These are phyloP conservation scores for Rugalucina vietnamica DNA, from an alignment of 2,888 invertebrate genomes.

Conservation along the genomic window DNA sequence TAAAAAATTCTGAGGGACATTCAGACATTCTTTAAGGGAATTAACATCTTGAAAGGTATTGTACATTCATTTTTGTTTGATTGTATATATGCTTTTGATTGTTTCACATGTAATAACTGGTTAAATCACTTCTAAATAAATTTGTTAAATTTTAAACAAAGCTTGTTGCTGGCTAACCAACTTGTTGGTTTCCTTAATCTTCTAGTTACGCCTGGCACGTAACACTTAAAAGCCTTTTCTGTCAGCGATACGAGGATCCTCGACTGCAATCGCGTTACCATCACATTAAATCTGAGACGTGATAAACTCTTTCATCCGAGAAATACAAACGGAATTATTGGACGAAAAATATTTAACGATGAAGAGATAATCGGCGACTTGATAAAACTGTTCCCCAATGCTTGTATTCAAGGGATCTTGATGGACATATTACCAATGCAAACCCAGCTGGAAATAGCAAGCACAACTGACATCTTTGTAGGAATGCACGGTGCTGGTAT, in stretches of 20 bases:
- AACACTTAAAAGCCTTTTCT: no score
- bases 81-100: no score
- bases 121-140: no score
- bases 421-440: conserved; percentile 73
- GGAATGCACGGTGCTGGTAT: conserved; percentile 82
- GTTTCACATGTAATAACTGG: no score
- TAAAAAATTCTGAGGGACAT: no score
- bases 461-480: conserved; percentile 74
- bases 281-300: conserved; percentile 74
- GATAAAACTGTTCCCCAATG: conserved; percentile 39
- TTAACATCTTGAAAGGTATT: no score
- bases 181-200: no score
- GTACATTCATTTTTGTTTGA: no score
- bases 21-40: no score
- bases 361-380: conserved; percentile 65
- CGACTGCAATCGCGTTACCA: conserved; percentile 64
- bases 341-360: conserved; percentile 78
- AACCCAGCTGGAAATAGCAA: conserved; percentile 72
- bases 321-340: conserved; percentile 73
- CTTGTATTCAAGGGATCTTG: conserved; percentile 68
- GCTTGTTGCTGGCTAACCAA: no score
- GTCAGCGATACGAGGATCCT: conserved; percentile 33
- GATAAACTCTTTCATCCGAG: conserved; percentile 79
- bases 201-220: no score
- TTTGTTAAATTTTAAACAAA: no score